Percentiles rank a stretch among this genome's conserved stretches.
Conservation (phyloP, 53 echinoderm and acorn worm species). For the Pentamera pediparva region DNA sequence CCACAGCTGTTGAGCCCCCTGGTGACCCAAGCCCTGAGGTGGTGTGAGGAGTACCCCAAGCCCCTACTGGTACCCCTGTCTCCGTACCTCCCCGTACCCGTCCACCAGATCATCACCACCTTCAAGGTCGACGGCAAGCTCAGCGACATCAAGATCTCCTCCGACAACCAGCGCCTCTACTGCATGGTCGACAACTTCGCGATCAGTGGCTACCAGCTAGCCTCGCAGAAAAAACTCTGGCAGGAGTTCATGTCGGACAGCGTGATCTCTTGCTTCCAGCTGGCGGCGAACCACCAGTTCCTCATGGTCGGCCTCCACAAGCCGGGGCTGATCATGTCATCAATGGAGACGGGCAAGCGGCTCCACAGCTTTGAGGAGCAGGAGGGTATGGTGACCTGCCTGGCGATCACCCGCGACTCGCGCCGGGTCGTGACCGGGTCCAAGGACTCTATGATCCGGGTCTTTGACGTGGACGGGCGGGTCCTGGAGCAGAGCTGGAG, state of each 20-base stretch:
- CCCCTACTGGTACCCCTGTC: conserved; percentile 86
- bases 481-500: conserved; percentile 69
- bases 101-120: conserved; percentile 67
- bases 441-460: conserved; percentile 60
- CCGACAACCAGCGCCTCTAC: conserved; percentile 88
- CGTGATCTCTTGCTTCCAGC: conserved; percentile 62
- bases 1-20: conserved; percentile 59
- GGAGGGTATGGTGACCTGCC: conserved; percentile 62
- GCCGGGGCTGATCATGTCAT: conserved; percentile 72
- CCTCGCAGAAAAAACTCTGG: conserved; percentile 80
- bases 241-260: conserved; percentile 55
- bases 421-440: conserved; percentile 69
- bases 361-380: conserved; percentile 64
- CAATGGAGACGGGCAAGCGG: conserved; percentile 64
- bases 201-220: conserved; percentile 70
- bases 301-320: conserved; percentile 66
- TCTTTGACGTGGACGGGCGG: conserved; percentile 60
- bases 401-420: conserved; percentile 65
- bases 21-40: conserved; percentile 78
- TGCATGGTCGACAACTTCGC: conserved; percentile 55
- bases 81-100: conserved; percentile 80
- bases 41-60: conserved; percentile 91
- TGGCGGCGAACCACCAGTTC: conserved; percentile 66
- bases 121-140: conserved; percentile 53
- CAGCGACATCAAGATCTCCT: conserved; percentile 63